These are phyloP conservation scores for Rhagonycha fulva DNA, from an alignment of 2,888 invertebrate genomes.

Conservation along the genomic window DNA sequence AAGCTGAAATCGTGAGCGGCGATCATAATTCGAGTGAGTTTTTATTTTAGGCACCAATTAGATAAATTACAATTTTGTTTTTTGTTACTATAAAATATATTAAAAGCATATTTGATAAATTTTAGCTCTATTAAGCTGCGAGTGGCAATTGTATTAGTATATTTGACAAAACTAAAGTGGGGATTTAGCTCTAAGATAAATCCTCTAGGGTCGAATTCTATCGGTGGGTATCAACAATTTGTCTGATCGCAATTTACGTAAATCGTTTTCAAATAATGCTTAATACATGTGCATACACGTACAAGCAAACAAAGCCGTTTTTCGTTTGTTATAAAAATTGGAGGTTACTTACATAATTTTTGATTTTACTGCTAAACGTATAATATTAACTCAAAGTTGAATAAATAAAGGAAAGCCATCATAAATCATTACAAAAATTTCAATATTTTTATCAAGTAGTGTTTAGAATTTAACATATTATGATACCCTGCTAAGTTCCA, in stretches of 20 bases:
- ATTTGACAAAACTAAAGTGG: constrained; percentile 37
- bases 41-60: not conserved
- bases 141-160: constrained; percentile 27
- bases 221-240: constrained; percentile 43
- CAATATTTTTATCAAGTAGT: constrained; percentile 7
- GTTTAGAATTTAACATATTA: constrained; percentile 4
- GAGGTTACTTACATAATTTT: constrained; percentile 9
- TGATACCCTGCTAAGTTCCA: constrained; percentile 6
- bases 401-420: constrained; percentile 9
- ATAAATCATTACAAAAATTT: constrained; percentile 5
- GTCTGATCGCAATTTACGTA: constrained; percentile 42
- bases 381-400: constrained; percentile 22
- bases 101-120: not conserved
- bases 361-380: constrained; percentile 18
- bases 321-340: not conserved
- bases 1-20: not conserved
- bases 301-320: constrained; percentile 13
- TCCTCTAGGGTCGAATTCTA: constrained; percentile 38
- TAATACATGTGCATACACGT: constrained; percentile 34
- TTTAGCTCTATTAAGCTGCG: constrained; percentile 3
- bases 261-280: constrained; percentile 31
- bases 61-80: no score
- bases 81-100: not conserved
- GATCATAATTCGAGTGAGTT: not conserved
- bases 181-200: constrained; percentile 41